A percentile compares a stretch with the other conserved stretches of the same genome.
These are phyloP conservation scores for Albula goreensis DNA, from an alignment of 2,113 vertebrate genomes.

Conservation along the genomic window DNA sequence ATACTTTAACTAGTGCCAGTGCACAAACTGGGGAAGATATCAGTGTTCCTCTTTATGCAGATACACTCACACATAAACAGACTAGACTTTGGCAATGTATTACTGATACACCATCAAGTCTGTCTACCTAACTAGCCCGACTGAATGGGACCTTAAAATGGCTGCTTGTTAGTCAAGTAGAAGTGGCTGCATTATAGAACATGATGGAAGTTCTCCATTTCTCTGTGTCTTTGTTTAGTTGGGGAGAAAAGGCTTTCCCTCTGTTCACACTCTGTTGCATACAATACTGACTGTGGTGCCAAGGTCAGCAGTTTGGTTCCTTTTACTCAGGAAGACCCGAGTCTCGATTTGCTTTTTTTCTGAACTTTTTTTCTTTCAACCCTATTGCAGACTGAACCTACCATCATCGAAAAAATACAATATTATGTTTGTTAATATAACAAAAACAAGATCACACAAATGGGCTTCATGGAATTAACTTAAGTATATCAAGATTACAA, in stretches of 20 bases:
- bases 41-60: not conserved
- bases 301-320: not conserved
- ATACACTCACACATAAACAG: not conserved
- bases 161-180: too few species aligned
- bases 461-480: not conserved
- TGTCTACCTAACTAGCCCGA: not conserved
- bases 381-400: not conserved
- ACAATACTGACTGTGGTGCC: not conserved
- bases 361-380: not conserved
- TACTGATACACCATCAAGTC: not conserved
- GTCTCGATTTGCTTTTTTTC: not conserved
- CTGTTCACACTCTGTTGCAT: not conserved
- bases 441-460: slow-evolving; percentile 3
- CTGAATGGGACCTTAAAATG: not conserved
- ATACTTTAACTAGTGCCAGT: too few species aligned
- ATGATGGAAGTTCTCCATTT: not conserved
- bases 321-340: not conserved
- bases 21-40: not conserved
- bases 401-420: not conserved
- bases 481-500: slow-evolving; percentile 5
- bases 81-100: not conserved
- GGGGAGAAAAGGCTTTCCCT: not conserved
- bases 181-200: too few species aligned
- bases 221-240: not conserved
- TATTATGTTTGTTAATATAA: slow-evolving; percentile 14